Evolutionary conservation across 2,113 vertebrate genomes (phyloP).

Genomic region (Leptobrachium ailaonicum): DNA sequence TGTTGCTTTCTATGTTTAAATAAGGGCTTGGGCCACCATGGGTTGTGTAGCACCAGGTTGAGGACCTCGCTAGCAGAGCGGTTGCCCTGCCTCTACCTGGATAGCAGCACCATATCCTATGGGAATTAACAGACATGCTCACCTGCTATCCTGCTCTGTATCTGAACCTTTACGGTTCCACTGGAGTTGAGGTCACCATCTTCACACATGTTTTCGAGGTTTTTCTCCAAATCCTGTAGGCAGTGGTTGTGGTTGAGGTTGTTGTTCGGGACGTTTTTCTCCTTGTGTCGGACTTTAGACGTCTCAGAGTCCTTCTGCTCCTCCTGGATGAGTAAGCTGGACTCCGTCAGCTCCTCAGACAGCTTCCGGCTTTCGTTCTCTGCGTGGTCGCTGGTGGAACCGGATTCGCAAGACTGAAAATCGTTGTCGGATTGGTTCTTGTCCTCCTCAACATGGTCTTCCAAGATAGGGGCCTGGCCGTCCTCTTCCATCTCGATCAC

Average conservation of each 20-base stretch:
- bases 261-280: constrained; percentile 83
- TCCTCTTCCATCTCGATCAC: constrained; percentile 78
- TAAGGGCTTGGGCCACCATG: too few species aligned
- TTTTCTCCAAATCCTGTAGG: constrained; percentile 84
- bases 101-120: too few species aligned
- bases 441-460: constrained; percentile 80
- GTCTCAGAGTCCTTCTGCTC: constrained; percentile 73
- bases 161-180: constrained; percentile 86
- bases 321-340: constrained; percentile 87
- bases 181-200: constrained; percentile 77
- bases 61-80: too few species aligned
- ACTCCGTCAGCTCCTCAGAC: constrained; percentile 81
- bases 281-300: constrained; percentile 86
- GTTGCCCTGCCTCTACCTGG: too few species aligned
- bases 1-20: too few species aligned
- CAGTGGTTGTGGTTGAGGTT: constrained; percentile 77
- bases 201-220: constrained; percentile 74
- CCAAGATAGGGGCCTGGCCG: constrained; percentile 62
- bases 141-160: constrained; percentile 84
- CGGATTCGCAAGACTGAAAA: constrained; percentile 90
- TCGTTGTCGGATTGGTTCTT: constrained; percentile 83
- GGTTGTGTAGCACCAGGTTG: too few species aligned
- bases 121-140: constrained; percentile 19
- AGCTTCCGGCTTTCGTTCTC: constrained; percentile 73
- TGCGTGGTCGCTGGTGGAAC: constrained; percentile 80